A percentile compares a stretch with the other conserved stretches of the same genome.
phyloP scores from a whole-genome alignment of 1,140 invertebrate species.

The Anadara kagoshimensis region DNA sequence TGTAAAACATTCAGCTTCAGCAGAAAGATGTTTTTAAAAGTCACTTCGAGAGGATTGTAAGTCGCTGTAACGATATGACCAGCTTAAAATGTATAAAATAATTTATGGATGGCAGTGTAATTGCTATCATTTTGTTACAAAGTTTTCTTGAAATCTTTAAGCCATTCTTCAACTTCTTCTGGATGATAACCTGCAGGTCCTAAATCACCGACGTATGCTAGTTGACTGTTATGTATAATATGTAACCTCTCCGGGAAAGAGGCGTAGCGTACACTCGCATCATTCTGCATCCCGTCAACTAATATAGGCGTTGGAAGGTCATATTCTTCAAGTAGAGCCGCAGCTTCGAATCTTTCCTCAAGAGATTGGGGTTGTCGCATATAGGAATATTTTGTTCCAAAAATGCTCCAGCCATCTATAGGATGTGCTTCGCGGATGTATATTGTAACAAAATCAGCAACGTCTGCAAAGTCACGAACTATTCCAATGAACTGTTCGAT shows the following conservation, averaged over 20 bases:
- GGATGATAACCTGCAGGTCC: slow-evolving; percentile 37
- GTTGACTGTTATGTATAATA: slow-evolving; percentile 40
- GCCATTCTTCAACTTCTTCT: slow-evolving; percentile 23
- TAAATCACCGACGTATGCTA: slow-evolving; percentile 13
- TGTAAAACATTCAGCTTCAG: no score
- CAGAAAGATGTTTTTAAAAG: no score
- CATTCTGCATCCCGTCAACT: slow-evolving; percentile 48
- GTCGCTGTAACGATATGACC: no score
- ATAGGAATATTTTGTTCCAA: slow-evolving; percentile 18
- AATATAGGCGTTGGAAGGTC: slow-evolving; percentile 28
- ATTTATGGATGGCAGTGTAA: no score
- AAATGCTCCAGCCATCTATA: slow-evolving; percentile 48
- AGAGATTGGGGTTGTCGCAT: slow-evolving; percentile 38
- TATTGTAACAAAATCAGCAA: slow-evolving; percentile 55
- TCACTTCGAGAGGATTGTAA: no score
- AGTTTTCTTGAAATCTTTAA: slow-evolving; percentile 15
- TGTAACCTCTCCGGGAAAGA: slow-evolving; percentile 40
- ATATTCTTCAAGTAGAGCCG: slow-evolving; percentile 22
- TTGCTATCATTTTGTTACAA: neutral
- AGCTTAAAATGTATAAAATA: no score
- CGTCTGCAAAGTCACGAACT: slow-evolving; percentile 41
- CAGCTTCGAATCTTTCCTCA: slow-evolving; percentile 41
- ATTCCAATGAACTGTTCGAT: slow-evolving; percentile 44
- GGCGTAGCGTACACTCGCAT: slow-evolving; percentile 20
- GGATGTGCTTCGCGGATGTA: slow-evolving; percentile 62